phyloP scores from a whole-genome alignment of 2,113 vertebrate genomes.

The Collichthys lucidus region DNA sequence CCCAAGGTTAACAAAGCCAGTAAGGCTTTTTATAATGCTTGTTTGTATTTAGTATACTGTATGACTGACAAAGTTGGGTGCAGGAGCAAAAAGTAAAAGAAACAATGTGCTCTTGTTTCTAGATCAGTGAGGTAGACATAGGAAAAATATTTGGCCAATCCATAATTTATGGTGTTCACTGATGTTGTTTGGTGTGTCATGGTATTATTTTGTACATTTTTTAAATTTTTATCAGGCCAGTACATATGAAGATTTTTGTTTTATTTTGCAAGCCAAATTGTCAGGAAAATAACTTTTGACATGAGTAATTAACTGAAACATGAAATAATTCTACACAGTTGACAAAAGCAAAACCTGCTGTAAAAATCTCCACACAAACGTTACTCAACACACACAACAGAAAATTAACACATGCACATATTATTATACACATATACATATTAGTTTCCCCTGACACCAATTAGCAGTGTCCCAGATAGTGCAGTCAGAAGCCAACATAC shows the following conservation, averaged over 20 bases:
- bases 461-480: slow-evolving; percentile 41
- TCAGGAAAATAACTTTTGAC: slow-evolving; percentile 15
- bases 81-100: not conserved
- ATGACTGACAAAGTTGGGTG: not conserved
- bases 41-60: not conserved
- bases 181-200: not conserved
- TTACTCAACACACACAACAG: slow-evolving; percentile 12
- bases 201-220: not conserved
- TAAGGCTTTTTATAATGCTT: slow-evolving; percentile 20
- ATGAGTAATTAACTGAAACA: not conserved
- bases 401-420: no score
- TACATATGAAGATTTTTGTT: not conserved
- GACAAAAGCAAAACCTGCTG: not conserved
- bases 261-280: not conserved
- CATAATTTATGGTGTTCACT: not conserved
- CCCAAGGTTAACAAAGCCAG: slow-evolving; percentile 33
- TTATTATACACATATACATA: slow-evolving; percentile 12
- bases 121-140: not conserved
- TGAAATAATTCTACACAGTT: not conserved
- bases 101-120: not conserved
- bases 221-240: not conserved
- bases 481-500: slow-evolving; percentile 49
- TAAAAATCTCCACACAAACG: not conserved
- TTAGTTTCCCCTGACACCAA: slow-evolving; percentile 57
- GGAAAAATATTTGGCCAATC: not conserved